Conservation (phyloP, 2,113 vertebrate species). For the Tauraco erythrolophus region DNA sequence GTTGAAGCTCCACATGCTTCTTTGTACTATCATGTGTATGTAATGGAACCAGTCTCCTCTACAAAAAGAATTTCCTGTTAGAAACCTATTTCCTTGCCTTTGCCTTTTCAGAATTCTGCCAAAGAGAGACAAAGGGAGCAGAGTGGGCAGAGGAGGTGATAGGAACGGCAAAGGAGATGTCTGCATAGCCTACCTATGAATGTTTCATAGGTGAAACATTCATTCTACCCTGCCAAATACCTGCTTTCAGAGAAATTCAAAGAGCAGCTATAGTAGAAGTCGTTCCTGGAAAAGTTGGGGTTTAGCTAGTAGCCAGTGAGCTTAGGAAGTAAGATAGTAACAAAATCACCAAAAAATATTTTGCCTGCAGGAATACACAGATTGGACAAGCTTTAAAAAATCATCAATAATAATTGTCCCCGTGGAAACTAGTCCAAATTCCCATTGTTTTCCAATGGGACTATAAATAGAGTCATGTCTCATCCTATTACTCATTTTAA, state of each 20-base stretch:
- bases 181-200: neutral
- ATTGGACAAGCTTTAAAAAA: neutral
- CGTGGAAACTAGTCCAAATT: neutral
- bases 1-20: neutral
- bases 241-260: neutral
- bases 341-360: neutral
- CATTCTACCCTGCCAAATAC: neutral
- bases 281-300: neutral
- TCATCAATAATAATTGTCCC: neutral
- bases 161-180: neutral
- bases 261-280: neutral
- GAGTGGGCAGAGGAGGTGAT: neutral
- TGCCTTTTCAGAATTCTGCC: neutral
- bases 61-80: neutral
- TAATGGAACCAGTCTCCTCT: neutral
- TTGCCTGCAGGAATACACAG: neutral
- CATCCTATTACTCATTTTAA: neutral
- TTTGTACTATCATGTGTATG: neutral
- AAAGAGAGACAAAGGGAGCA: neutral
- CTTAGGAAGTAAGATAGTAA: neutral
- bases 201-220: neutral
- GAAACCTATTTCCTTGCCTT: neutral
- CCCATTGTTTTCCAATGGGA: neutral
- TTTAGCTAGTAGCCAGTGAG: neutral
- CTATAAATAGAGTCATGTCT: neutral